Percentiles rank a stretch among this genome's conserved stretches.
These are phyloP conservation scores for Xylocampa areola DNA, from an alignment of 2,888 invertebrate genomes.

Conservation along the genomic window DNA sequence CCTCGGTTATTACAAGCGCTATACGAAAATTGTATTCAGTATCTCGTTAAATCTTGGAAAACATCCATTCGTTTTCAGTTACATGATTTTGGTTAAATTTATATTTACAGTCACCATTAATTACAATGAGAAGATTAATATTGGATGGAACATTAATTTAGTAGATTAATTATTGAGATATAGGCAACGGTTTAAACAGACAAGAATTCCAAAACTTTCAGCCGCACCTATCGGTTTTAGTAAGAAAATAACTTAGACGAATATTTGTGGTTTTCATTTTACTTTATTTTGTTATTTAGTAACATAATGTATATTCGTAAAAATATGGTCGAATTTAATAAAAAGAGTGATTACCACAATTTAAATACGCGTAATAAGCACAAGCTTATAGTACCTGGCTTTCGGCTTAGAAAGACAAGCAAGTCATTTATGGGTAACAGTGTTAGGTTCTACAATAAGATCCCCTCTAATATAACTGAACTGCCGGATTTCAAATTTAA, in stretches of 20 bases:
- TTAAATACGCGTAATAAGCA: too few species aligned
- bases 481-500: too few species aligned
- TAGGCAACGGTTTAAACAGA: conserved; percentile 54
- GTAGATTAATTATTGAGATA: conserved; percentile 63
- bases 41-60: conserved; percentile 51
- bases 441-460: too few species aligned
- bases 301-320: too few species aligned
- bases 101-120: conserved; percentile 72
- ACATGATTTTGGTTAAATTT: conserved; percentile 65
- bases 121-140: conserved; percentile 69
- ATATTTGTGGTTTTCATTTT: conserved; percentile 21
- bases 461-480: too few species aligned
- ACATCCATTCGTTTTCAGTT: conserved; percentile 60
- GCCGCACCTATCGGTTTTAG: conserved; percentile 4
- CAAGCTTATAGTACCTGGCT: too few species aligned
- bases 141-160: conserved; percentile 54
- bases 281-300: too few species aligned
- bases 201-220: conserved; percentile 37
- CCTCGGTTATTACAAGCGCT: conserved; percentile 24
- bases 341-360: too few species aligned
- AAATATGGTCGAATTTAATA: too few species aligned
- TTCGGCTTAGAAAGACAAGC: too few species aligned
- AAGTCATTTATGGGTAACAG: too few species aligned
- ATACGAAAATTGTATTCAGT: conserved; percentile 40
- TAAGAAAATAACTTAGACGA: conserved; percentile 1